Conservation (phyloP, 1,140 invertebrate genomes). For the Drosophila biarmipes region DNA sequence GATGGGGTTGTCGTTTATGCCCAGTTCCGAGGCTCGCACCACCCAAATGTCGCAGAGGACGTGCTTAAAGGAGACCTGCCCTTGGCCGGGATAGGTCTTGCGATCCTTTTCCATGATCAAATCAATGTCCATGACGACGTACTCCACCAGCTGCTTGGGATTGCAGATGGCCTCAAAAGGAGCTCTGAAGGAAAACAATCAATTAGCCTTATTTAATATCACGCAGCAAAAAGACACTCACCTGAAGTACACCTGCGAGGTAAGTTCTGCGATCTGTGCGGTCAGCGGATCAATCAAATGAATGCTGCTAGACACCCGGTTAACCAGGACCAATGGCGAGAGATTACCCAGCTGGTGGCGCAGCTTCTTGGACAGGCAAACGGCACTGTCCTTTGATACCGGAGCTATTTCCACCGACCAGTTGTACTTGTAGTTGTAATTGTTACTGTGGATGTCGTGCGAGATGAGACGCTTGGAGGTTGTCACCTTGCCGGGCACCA, state of each 20-base stretch:
- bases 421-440: constrained; percentile 98
- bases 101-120: constrained; percentile 91
- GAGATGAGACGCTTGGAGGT: constrained; percentile 98
- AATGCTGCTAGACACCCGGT: constrained; percentile 94
- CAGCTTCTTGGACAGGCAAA: constrained; percentile 95
- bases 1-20: constrained; percentile 92
- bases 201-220: neutral
- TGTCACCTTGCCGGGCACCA: constrained; percentile 94
- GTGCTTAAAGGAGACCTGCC: constrained; percentile 93
- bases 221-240: neutral
- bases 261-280: constrained; percentile 96
- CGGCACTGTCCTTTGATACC: constrained; percentile 97
- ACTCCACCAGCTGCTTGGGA: constrained; percentile 96
- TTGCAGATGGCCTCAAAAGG: constrained; percentile 95
- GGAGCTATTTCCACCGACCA: constrained; percentile 98
- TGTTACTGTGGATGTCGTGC: constrained; percentile 98
- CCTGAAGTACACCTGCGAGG: constrained; percentile 92
- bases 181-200: constrained; percentile 57
- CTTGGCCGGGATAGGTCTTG: constrained; percentile 93
- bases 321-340: constrained; percentile 94
- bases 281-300: constrained; percentile 97
- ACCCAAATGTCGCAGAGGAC: constrained; percentile 97
- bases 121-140: constrained; percentile 97
- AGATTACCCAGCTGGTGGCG: constrained; percentile 97
- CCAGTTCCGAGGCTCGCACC: constrained; percentile 94